phyloP scores from a whole-genome alignment of 2,888 invertebrate genomes.

The Platerodrilus igneus region DNA sequence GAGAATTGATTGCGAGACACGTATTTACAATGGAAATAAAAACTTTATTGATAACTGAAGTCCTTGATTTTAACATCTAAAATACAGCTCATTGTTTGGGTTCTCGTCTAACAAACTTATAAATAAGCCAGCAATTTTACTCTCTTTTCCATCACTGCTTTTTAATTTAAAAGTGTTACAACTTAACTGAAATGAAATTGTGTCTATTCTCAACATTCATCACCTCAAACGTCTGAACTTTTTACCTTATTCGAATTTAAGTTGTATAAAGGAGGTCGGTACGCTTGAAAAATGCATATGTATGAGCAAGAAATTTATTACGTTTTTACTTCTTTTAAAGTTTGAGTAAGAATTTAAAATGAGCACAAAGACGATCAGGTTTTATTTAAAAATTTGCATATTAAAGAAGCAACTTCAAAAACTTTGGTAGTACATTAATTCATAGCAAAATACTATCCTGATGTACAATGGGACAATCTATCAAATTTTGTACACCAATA shows the following conservation, averaged over 20 bases:
- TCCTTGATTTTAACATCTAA: conserved; percentile 22
- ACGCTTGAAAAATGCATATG: conserved; percentile 19
- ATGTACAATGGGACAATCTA: no score
- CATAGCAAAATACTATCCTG: no score
- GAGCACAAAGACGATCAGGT: no score
- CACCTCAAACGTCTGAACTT: conserved; percentile 28
- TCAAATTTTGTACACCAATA: no score
- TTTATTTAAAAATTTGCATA: no score
- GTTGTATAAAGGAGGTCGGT: conserved; percentile 13
- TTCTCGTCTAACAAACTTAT: conserved; percentile 29
- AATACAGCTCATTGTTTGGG: conserved; percentile 24
- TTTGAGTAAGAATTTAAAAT: no score
- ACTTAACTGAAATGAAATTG: conserved; percentile 39
- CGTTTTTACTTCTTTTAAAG: conserved; percentile 16
- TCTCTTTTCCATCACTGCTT: conserved; percentile 34
- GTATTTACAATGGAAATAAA: conserved; percentile 19
- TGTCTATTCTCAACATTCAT: conserved; percentile 30
- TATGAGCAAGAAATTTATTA: conserved; percentile 20
- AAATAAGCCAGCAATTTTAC: no score
- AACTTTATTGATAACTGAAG: conserved; percentile 12
- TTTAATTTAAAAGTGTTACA: conserved; percentile 38
- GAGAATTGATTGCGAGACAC: conserved; percentile 17
- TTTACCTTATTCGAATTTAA: conserved; percentile 29
- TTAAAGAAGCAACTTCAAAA: no score
- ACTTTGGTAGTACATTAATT: no score